Percentiles rank a stretch among this genome's conserved stretches.
Evolutionary conservation across 1,140 invertebrate genomes (phyloP).

Genomic region (Zaprionus africanus): DNA sequence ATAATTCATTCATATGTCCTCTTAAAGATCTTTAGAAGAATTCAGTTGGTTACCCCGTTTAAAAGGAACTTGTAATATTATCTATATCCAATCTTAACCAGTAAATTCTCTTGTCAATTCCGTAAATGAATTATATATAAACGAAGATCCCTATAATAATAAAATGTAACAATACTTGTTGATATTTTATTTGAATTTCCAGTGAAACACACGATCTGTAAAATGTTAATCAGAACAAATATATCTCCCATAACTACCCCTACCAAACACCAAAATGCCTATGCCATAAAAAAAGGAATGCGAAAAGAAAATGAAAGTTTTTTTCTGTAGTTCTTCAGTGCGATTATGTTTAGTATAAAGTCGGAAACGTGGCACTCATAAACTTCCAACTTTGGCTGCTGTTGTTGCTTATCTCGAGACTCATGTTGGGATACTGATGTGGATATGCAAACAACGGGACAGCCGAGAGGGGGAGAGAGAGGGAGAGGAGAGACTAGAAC

Average conservation of each 20-base stretch:
- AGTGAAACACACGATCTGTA: background rate
- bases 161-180: background rate
- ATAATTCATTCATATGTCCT: no score
- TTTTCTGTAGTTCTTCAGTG: slow-evolving; percentile 1
- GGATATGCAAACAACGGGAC: slow-evolving; percentile 69
- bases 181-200: background rate
- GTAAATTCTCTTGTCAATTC: no score
- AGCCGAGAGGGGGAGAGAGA: slow-evolving; percentile 4
- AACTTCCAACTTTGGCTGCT: slow-evolving; percentile 70
- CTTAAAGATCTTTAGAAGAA: no score
- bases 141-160: no score
- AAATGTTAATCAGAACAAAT: slow-evolving; percentile 15
- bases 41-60: no score
- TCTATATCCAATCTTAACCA: no score
- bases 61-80: no score
- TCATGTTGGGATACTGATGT: slow-evolving; percentile 44
- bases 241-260: no score
- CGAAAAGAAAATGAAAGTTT: slow-evolving; percentile 43
- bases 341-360: slow-evolving; percentile 16
- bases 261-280: slow-evolving; percentile 7
- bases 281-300: slow-evolving; percentile 30
- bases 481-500: slow-evolving; percentile 3
- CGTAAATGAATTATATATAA: no score
- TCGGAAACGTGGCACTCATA: slow-evolving; percentile 62
- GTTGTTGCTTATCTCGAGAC: slow-evolving; percentile 59